Evolutionary conservation across 2,888 invertebrate genomes (phyloP).

Genomic region (Lymantria monacha): DNA sequence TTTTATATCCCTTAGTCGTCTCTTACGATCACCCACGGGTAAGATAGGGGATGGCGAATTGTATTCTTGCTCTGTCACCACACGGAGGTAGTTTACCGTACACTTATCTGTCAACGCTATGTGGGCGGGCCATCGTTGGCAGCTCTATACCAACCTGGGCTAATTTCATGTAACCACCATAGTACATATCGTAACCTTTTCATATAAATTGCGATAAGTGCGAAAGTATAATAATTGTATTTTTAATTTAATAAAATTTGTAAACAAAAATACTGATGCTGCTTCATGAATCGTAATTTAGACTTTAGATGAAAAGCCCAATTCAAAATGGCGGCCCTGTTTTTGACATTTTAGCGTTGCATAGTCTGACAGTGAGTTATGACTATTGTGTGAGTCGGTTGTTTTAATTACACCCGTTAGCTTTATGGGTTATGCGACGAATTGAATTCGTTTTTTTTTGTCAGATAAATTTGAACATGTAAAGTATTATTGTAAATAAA

Average conservation of each 20-base stretch:
- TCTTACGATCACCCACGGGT: too few species aligned
- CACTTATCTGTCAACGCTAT: too few species aligned
- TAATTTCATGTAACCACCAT: too few species aligned
- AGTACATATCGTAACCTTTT: too few species aligned
- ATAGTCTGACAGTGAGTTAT: slow-evolving; percentile 30
- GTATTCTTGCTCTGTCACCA: too few species aligned
- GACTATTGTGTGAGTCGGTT: slow-evolving; percentile 23
- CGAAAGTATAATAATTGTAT: too few species aligned
- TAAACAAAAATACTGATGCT: neutral
- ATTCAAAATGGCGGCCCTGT: slow-evolving; percentile 19
- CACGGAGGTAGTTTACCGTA: too few species aligned
- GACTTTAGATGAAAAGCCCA: slow-evolving; percentile 25
- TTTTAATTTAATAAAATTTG: neutral
- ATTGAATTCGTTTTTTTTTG: slow-evolving; percentile 24
- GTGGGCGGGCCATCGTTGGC: too few species aligned
- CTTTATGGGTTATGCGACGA: slow-evolving; percentile 20
- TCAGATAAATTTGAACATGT: neutral
- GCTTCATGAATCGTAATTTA: slow-evolving; percentile 22
- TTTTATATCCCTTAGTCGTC: too few species aligned
- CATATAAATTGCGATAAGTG: too few species aligned
- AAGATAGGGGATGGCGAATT: too few species aligned
- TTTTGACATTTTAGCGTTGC: slow-evolving; percentile 35
- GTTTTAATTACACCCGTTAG: slow-evolving; percentile 31
- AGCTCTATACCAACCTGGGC: too few species aligned
- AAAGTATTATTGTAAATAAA: neutral